Percentiles rank a stretch among this genome's conserved stretches.
phyloP scores from a whole-genome alignment of 2,797 vertebrate species.

The Luscinia luscinia region DNA sequence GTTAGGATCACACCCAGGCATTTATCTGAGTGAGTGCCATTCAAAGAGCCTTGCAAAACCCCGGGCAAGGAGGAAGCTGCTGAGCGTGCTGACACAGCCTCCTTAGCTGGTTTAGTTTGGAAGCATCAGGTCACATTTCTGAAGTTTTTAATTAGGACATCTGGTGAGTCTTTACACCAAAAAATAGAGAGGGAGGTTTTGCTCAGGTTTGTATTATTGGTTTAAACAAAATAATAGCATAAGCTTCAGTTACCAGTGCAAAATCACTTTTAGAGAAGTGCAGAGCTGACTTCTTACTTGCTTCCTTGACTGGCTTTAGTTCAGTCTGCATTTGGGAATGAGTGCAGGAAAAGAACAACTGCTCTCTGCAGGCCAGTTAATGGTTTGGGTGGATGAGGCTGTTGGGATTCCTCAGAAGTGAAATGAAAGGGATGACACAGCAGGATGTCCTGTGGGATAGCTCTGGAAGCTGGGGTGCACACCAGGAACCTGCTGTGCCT shows the following conservation, averaged over 20 bases:
- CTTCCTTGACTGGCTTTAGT: not conserved
- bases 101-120: not conserved
- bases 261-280: not conserved
- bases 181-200: not conserved
- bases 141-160: not conserved
- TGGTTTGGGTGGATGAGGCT: slow-evolving; percentile 13
- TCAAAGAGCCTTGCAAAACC: slow-evolving; percentile 39
- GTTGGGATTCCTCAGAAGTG: not conserved
- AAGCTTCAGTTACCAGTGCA: not conserved
- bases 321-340: not conserved
- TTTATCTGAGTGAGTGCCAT: slow-evolving; percentile 5
- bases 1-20: slow-evolving; percentile 31
- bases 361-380: slow-evolving; percentile 12
- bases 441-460: slow-evolving; percentile 18
- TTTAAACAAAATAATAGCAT: not conserved
- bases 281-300: not conserved
- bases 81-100: not conserved
- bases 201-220: not conserved
- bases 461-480: not conserved
- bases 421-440: slow-evolving; percentile 63
- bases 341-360: not conserved
- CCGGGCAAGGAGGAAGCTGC: not conserved
- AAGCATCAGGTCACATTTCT: not conserved
- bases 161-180: not conserved
- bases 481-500: not conserved